These are phyloP conservation scores for Eulemur mongoz DNA, from an alignment of 2,797 vertebrate species.

Conservation along the genomic window DNA sequence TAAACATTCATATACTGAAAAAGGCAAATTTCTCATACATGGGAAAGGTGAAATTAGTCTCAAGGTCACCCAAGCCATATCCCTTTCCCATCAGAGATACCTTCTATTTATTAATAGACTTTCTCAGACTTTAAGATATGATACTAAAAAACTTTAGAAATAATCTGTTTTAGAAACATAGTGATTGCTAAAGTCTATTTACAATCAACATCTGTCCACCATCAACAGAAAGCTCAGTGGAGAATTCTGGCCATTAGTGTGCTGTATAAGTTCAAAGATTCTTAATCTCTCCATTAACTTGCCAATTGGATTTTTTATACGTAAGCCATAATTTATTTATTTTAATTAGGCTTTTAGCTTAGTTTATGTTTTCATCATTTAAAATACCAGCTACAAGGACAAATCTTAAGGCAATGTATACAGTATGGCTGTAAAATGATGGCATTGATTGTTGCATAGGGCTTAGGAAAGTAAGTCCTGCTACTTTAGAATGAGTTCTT, in stretches of 20 bases:
- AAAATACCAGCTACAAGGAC: not conserved
- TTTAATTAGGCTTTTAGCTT: slow-evolving; percentile 29
- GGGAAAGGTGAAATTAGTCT: not conserved
- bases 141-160: not conserved
- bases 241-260: not conserved
- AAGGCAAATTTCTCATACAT: not conserved
- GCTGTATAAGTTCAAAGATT: not conserved
- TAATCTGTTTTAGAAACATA: not conserved
- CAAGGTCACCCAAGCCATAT: not conserved
- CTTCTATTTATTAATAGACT: not conserved
- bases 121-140: not conserved
- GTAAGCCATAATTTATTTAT: not conserved
- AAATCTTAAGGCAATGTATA: not conserved
- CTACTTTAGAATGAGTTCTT: not conserved
- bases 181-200: not conserved
- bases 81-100: not conserved
- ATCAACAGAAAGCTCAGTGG: not conserved
- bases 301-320: not conserved
- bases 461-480: not conserved
- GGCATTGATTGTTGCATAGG: not conserved
- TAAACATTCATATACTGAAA: not conserved
- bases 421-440: not conserved
- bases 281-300: not conserved
- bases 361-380: not conserved
- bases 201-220: not conserved